Evolutionary conservation across 1,140 invertebrate species (phyloP).

Genomic region (Andricus grossulariae): DNA sequence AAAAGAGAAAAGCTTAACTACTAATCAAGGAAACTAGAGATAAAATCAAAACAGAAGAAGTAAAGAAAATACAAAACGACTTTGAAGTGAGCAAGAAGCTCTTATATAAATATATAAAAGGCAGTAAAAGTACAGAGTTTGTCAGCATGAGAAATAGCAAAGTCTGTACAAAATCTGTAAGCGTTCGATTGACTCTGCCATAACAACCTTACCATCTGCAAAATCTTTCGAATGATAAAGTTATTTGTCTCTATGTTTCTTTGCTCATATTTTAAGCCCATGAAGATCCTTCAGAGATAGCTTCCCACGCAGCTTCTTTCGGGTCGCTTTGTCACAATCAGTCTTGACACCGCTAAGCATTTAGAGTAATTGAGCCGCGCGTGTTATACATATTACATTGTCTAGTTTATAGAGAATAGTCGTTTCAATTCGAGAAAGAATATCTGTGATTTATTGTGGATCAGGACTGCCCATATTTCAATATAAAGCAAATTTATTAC

Average conservation of each 20-base stretch:
- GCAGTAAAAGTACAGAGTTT: no score
- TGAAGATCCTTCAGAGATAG: neutral
- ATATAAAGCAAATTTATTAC: neutral
- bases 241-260: neutral
- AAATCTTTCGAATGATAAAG: neutral
- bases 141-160: no score
- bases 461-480: conserved; percentile 4
- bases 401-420: neutral
- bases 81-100: no score
- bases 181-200: no score
- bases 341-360: conserved; percentile 15
- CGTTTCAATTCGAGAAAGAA: neutral
- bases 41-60: no score
- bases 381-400: conserved; percentile 1
- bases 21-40: no score
- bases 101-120: no score
- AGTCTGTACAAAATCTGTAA: no score
- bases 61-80: no score
- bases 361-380: conserved; percentile 7
- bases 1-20: no score
- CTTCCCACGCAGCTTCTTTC: conserved; percentile 19
- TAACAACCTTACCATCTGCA: no score
- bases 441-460: neutral
- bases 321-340: conserved; percentile 9
- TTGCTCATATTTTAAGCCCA: neutral